These are phyloP conservation scores for Thaumetopoea pityocampa DNA, from an alignment of 1,140 invertebrate species.

Conservation along the genomic window DNA sequence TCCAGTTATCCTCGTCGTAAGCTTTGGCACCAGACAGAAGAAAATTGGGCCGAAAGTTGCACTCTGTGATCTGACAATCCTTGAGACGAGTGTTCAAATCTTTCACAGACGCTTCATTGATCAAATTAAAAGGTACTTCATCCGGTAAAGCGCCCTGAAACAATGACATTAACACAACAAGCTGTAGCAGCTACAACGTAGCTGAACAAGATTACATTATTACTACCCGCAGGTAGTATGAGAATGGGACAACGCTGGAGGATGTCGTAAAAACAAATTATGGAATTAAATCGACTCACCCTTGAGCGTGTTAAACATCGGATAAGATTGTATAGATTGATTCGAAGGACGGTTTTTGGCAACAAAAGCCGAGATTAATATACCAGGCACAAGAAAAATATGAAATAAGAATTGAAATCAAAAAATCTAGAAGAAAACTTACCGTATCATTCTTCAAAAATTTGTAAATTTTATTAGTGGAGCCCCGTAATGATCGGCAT, in stretches of 20 bases:
- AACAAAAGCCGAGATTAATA: too few species aligned
- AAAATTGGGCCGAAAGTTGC: slow-evolving; percentile 82
- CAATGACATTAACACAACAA: slow-evolving; percentile 9
- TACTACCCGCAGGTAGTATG: too few species aligned
- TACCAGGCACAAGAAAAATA: too few species aligned
- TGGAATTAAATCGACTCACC: not conserved
- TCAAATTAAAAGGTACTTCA: slow-evolving; percentile 76
- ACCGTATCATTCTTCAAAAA: slow-evolving; percentile 54
- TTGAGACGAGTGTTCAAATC: slow-evolving; percentile 78
- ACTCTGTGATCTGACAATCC: slow-evolving; percentile 55
- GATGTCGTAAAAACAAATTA: not conserved
- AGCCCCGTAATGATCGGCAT: slow-evolving; percentile 32
- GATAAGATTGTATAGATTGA: too few species aligned
- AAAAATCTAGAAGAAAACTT: slow-evolving; percentile 9
- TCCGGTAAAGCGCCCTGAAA: slow-evolving; percentile 78
- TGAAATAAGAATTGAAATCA: too few species aligned
- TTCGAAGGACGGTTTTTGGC: too few species aligned
- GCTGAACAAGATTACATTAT: too few species aligned
- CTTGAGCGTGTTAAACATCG: not conserved
- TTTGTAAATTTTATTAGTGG: slow-evolving; percentile 39
- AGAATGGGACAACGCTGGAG: too few species aligned
- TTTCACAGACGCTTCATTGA: slow-evolving; percentile 79
- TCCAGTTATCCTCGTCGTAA: slow-evolving; percentile 83
- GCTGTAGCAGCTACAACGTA: not conserved
- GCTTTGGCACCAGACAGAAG: slow-evolving; percentile 78